Evolutionary conservation across 2,113 vertebrate species (phyloP).

Genomic region (Ciconia maguari): DNA sequence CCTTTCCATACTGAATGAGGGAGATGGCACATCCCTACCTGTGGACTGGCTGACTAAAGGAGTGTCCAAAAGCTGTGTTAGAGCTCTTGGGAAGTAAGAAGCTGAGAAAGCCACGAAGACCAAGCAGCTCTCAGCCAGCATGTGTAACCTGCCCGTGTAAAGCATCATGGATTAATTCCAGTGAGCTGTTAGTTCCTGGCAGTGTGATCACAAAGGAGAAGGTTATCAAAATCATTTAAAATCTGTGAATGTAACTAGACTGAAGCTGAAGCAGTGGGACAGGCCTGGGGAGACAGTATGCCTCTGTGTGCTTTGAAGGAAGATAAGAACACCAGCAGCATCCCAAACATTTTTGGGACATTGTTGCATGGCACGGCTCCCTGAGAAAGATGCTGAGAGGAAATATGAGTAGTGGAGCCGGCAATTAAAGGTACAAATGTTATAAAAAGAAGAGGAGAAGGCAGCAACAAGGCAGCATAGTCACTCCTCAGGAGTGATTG

Average conservation of each 20-base stretch:
- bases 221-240: conserved; percentile 9
- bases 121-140: background rate
- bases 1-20: background rate
- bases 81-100: background rate
- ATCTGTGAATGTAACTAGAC: background rate
- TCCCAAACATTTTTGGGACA: background rate
- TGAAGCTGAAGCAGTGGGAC: background rate
- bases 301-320: background rate
- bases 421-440: background rate
- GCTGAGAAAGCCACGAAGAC: background rate
- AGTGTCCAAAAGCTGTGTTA: background rate
- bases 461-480: background rate
- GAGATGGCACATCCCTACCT: background rate
- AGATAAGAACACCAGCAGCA: background rate
- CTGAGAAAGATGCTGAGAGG: background rate
- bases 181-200: conserved; percentile 4
- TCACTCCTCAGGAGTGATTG: background rate
- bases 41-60: background rate
- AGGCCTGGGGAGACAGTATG: background rate
- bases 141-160: background rate
- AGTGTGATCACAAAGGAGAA: conserved; percentile 25
- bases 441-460: background rate
- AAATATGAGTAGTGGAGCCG: background rate
- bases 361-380: background rate
- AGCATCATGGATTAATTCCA: conserved; percentile 10